Percentiles rank a stretch among this genome's conserved stretches.
These are phyloP conservation scores for Phalacrocorax pelagicus DNA, from an alignment of 2,113 vertebrate species.

Conservation along the genomic window DNA sequence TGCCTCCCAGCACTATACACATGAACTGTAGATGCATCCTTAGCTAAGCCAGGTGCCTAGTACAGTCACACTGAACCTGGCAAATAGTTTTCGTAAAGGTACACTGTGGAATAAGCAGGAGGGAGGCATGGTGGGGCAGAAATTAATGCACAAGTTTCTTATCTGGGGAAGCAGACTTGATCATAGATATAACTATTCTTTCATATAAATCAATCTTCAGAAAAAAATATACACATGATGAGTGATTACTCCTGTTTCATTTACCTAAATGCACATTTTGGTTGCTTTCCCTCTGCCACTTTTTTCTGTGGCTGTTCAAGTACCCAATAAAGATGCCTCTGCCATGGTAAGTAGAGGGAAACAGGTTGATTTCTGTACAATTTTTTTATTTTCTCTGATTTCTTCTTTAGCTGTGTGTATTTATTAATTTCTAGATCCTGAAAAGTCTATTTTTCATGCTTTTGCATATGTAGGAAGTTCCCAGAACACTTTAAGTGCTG, in stretches of 20 bases:
- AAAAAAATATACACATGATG: neutral
- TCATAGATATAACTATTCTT: neutral
- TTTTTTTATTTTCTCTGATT: neutral
- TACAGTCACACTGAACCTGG: neutral
- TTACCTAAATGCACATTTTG: neutral
- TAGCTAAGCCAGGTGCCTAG: neutral
- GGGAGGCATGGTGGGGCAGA: neutral
- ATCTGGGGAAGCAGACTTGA: neutral
- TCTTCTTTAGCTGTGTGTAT: neutral
- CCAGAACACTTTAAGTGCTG: neutral
- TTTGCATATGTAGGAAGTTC: neutral
- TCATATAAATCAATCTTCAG: neutral
- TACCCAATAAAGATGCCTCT: neutral
- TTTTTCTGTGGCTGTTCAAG: neutral
- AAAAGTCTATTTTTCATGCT: neutral
- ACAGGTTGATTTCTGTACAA: neutral
- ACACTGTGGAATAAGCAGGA: accelerated
- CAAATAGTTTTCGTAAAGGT: neutral
- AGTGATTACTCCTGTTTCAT: neutral
- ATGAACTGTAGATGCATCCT: neutral
- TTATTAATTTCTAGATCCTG: neutral
- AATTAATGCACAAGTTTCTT: neutral
- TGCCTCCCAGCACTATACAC: neutral
- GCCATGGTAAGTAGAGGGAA: neutral
- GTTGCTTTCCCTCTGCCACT: neutral